These are phyloP conservation scores for Artibeus jamaicensis DNA, from an alignment of 2,797 vertebrate species.

Conservation along the genomic window DNA sequence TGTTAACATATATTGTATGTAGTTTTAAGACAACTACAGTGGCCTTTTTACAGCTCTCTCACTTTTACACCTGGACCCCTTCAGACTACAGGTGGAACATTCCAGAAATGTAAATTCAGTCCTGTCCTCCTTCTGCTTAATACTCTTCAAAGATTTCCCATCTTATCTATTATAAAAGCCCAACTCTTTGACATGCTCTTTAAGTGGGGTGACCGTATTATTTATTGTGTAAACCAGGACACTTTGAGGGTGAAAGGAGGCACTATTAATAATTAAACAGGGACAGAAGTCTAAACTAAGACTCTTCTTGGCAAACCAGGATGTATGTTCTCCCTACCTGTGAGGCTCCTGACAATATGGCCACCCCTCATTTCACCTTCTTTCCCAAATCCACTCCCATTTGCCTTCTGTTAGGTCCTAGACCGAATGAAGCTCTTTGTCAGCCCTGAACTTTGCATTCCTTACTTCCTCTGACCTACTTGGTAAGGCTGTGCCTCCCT, in stretches of 20 bases:
- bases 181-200: not conserved
- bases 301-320: not conserved
- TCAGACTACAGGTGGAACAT: not conserved
- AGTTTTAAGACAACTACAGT: too few relatives aligned
- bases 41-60: not conserved
- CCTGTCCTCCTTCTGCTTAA: not conserved
- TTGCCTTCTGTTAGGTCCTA: not conserved
- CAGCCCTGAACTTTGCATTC: not conserved
- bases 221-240: not conserved
- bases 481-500: not conserved
- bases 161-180: constrained; percentile 6
- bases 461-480: not conserved
- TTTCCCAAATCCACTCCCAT: not conserved
- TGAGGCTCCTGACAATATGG: not conserved
- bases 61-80: not conserved
- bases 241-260: not conserved
- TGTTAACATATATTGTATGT: too few relatives aligned
- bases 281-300: not conserved
- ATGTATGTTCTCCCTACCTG: not conserved
- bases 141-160: not conserved
- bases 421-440: not conserved
- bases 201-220: not conserved
- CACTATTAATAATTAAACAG: not conserved
- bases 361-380: not conserved
- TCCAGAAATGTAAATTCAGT: not conserved